These are phyloP conservation scores for Onychomys arenicola DNA, from an alignment of 2,797 vertebrate species.

Conservation along the genomic window DNA sequence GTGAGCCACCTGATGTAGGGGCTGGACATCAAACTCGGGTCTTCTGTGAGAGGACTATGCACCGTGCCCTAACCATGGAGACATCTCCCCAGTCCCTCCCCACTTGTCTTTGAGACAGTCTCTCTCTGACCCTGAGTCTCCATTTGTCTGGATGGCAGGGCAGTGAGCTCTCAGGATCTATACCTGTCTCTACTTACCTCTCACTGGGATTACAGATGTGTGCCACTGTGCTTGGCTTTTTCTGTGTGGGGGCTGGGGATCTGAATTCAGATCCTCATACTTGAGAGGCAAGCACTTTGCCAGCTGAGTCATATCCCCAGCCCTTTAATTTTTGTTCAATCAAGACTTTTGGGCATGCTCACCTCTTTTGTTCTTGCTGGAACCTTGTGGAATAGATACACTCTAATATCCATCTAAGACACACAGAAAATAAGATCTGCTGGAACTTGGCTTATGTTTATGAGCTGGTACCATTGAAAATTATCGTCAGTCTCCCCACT, in stretches of 20 bases:
- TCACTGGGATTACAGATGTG: neutral
- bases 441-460: constrained; percentile 11
- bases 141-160: neutral
- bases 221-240: neutral
- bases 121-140: neutral
- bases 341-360: neutral
- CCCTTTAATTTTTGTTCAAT: neutral
- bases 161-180: neutral
- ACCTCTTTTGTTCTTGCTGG: neutral
- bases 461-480: neutral
- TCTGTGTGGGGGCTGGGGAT: neutral
- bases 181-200: neutral
- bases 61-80: neutral
- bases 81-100: no score
- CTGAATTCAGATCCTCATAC: neutral
- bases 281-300: neutral
- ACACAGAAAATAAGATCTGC: neutral
- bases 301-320: neutral
- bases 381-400: neutral
- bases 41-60: neutral
- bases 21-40: neutral
- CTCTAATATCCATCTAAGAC: neutral
- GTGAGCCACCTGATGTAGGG: neutral
- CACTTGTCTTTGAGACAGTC: neutral
- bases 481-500: neutral